Evolutionary conservation across 2,113 vertebrate genomes (phyloP).

Genomic region (Eublepharis macularius): DNA sequence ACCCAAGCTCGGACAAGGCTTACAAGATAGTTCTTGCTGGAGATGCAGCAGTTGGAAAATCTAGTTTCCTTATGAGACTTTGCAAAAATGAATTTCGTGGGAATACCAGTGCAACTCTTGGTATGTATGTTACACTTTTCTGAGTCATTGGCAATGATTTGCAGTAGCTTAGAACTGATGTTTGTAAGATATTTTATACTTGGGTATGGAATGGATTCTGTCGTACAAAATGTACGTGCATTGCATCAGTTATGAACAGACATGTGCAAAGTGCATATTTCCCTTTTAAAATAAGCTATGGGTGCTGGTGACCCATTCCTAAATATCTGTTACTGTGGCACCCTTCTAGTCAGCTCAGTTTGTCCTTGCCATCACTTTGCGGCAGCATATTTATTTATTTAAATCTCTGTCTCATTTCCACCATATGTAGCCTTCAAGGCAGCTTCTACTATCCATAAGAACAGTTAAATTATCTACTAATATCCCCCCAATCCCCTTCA

Average conservation of each 20-base stretch:
- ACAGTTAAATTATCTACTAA: too few species aligned
- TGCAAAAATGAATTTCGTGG: constrained; percentile 96
- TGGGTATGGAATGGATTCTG: background rate
- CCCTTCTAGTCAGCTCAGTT: too few species aligned
- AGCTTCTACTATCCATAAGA: too few species aligned
- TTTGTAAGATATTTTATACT: background rate
- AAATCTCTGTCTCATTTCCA: too few species aligned
- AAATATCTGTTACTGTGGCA: too few species aligned
- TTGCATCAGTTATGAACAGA: background rate
- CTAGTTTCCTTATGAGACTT: constrained; percentile 93
- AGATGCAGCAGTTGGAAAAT: constrained; percentile 95
- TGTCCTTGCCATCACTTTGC: too few species aligned
- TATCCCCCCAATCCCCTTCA: too few species aligned
- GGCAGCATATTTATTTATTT: too few species aligned
- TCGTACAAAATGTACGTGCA: background rate
- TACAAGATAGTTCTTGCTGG: constrained; percentile 94
- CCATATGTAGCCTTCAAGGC: too few species aligned
- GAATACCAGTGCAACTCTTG: constrained; percentile 87
- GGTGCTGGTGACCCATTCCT: background rate
- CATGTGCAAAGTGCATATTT: background rate
- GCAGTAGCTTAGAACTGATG: background rate
- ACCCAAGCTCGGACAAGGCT: constrained; percentile 81
- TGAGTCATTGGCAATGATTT: too few species aligned
- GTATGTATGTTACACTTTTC: constrained; percentile 69
- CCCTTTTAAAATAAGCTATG: background rate